Evolutionary conservation across 1,140 invertebrate species (phyloP).

Genomic region (Agrilus planipennis): DNA sequence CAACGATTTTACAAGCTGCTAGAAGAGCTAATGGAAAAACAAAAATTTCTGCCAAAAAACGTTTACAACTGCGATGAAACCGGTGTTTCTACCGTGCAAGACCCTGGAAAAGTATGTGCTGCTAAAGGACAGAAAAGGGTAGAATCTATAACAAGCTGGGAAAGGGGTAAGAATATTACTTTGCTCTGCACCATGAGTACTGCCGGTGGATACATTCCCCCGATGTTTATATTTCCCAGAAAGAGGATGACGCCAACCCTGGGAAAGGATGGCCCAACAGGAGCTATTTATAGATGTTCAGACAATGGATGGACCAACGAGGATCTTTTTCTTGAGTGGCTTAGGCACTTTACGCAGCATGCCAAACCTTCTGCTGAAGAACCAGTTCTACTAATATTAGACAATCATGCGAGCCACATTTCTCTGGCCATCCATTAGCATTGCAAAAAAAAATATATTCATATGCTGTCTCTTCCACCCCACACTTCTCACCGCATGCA

Average conservation of each 20-base stretch:
- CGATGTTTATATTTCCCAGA: constrained; percentile 19
- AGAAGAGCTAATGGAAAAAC: neutral
- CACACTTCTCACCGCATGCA: constrained; percentile 17
- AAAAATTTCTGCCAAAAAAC: neutral
- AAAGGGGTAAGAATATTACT: constrained; percentile 16
- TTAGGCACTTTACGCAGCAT: constrained; percentile 8
- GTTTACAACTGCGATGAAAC: constrained; percentile 7
- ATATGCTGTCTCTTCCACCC: constrained; percentile 14
- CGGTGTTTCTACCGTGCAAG: constrained; percentile 5
- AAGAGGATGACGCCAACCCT: constrained; percentile 2
- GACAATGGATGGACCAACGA: constrained; percentile 3
- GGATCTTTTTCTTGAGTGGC: constrained; percentile 2
- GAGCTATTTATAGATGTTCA: constrained; percentile 5
- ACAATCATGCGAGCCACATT: constrained; percentile 22
- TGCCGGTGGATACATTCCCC: constrained; percentile 24
- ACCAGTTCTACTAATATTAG: constrained; percentile 21
- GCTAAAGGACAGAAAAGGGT: constrained; percentile 32
- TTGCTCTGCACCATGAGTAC: constrained; percentile 11
- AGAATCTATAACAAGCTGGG: constrained; percentile 28
- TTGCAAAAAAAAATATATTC: constrained; percentile 20
- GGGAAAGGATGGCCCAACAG: constrained; percentile 4
- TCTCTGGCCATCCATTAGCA: constrained; percentile 14
- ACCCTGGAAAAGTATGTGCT: constrained; percentile 16
- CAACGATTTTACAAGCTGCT: neutral
- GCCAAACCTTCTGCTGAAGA: constrained; percentile 18